These are phyloP conservation scores for Casuarius casuarius DNA, from an alignment of 2,113 vertebrate species.

Conservation along the genomic window DNA sequence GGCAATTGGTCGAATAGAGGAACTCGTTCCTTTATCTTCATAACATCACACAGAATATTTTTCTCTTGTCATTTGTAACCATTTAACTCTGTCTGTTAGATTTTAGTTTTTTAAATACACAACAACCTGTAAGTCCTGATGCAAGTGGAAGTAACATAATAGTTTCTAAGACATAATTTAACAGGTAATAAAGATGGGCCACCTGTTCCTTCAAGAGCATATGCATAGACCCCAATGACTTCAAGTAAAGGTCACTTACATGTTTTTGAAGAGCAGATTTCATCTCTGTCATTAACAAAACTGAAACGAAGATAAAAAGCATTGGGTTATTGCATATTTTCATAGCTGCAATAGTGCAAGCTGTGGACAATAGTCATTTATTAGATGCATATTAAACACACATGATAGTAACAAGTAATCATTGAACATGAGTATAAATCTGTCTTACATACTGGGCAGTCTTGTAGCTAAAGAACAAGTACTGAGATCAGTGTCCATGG, in stretches of 20 bases:
- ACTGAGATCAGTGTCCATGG: not conserved
- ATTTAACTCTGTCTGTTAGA: not conserved
- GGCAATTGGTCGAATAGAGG: not conserved
- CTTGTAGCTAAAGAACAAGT: not conserved
- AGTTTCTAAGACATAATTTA: not conserved
- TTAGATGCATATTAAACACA: not conserved
- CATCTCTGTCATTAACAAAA: not conserved
- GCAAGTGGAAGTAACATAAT: not conserved
- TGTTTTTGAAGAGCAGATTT: not conserved
- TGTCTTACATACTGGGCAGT: not conserved
- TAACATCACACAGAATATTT: not conserved
- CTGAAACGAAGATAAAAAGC: not conserved
- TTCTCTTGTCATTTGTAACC: not conserved
- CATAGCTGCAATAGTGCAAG: not conserved
- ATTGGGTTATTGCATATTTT: not conserved
- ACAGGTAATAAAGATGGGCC: not conserved
- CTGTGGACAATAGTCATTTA: not conserved
- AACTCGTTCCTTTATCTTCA: not conserved
- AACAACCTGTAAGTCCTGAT: not conserved
- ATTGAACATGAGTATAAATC: not conserved
- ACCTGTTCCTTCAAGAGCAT: not conserved
- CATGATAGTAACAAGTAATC: not conserved
- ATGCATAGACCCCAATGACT: not conserved
- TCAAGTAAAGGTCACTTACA: not conserved
- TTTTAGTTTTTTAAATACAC: not conserved